Base-by-base conservation (phyloP, 2,113 vertebrate species). In the Microcebus murinus region DNA sequence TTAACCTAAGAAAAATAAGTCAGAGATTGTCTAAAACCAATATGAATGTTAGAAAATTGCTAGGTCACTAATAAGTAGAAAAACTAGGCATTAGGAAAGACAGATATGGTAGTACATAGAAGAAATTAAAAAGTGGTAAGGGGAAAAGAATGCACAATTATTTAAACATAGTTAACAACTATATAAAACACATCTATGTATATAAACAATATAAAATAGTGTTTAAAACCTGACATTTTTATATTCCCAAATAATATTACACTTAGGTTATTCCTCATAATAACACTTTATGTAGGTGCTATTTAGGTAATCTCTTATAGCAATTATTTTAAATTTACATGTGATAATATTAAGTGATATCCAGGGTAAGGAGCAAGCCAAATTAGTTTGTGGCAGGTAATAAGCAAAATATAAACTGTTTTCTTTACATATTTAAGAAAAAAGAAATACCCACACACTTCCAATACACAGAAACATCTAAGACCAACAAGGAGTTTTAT, bases 1-100 rank as follows among this genome's bases (percentile, higher is more conserved):
- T 92, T 93, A 86, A 85, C 31, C 14, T 63, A 79, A 95, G 34
- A 80, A 74, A 74, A 90, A 68, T 77, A 89, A 29, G n/a, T 76
- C 14, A 93, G 23, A 89, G 34, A 68, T 1, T 76, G 15, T 83
- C 45, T 65, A 87, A 71, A 81, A 74, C 14, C 94, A 91, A 65
- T 39, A 59, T 15, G 17, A 17, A n/a, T 87, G 83, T 0, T 92
- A 20, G 29, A 91, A 88, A 92, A 77, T 4, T 70, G 76, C 42
- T 79, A 84, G 70, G 11, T 73, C 34, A 87, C 29, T 88, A 88
- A 63, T 71, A 88, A 57, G 39, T 48, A 2, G 8, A 63, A 87
- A 82, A 88, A 55, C 15, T 8, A 82, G 34, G 59, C 11, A 85
- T 52, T 70, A 45, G 27, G 31, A 36, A 59, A 82, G 52, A 76